Evolutionary conservation across 2,888 invertebrate species (phyloP).

Genomic region (Notodonta dromedarius): DNA sequence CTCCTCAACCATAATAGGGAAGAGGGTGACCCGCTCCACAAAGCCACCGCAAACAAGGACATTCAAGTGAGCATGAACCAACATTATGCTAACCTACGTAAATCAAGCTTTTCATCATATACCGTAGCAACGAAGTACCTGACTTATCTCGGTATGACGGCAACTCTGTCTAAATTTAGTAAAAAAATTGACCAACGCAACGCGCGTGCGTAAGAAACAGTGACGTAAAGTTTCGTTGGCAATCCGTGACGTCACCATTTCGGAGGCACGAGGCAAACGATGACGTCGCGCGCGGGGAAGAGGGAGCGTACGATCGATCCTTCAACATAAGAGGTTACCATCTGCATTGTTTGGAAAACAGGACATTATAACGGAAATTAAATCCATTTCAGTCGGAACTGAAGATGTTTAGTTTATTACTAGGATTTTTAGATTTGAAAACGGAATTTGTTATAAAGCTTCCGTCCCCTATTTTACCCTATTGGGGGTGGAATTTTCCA

Average conservation of each 20-base stretch:
- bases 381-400: background rate
- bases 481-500: no score
- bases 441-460: no score
- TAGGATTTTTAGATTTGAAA: no score
- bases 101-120: constrained; percentile 7
- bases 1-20: no score
- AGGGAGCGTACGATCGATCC: constrained; percentile 53
- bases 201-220: constrained; percentile 62
- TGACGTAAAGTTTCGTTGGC: constrained; percentile 65
- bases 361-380: background rate
- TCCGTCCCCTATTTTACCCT: no score
- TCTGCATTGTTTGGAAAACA: background rate
- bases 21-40: no score
- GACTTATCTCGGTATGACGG: constrained; percentile 36
- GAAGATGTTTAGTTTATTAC: background rate
- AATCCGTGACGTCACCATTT: constrained; percentile 61
- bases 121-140: constrained; percentile 20
- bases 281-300: constrained; percentile 65
- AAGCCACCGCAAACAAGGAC: no score
- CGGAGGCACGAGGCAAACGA: constrained; percentile 50
- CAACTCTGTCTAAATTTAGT: constrained; percentile 51
- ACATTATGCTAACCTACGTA: background rate
- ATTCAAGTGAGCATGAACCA: no score
- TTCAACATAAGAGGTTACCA: constrained; percentile 25
- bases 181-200: constrained; percentile 22